Conservation (phyloP, 2,888 invertebrate genomes). For the Drosophila atripex region DNA sequence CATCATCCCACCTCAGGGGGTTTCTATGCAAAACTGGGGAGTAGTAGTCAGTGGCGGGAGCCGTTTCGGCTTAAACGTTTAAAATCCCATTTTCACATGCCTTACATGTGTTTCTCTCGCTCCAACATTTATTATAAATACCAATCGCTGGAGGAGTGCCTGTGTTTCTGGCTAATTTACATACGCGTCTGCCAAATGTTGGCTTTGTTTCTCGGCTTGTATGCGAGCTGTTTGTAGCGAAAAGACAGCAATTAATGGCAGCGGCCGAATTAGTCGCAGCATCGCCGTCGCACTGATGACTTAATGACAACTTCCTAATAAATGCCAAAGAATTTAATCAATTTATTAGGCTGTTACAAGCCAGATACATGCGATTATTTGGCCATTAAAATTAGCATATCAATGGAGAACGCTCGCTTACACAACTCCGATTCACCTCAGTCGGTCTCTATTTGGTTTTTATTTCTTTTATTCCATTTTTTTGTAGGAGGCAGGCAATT, state of each 20-base stretch:
- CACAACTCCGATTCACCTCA: conserved; percentile 32
- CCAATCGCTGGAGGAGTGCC: conserved; percentile 54
- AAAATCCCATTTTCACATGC: conserved; percentile 71
- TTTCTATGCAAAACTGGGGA: conserved; percentile 55
- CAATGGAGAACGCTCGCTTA: conserved; percentile 59
- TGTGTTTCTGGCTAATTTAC: conserved; percentile 53
- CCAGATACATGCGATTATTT: conserved; percentile 68
- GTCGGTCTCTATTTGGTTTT: conserved; percentile 4
- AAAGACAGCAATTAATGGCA: conserved; percentile 67
- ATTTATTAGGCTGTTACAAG: conserved; percentile 71
- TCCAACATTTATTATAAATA: conserved; percentile 66
- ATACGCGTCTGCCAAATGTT: conserved; percentile 46
- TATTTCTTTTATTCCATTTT: background rate
- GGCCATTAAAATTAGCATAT: conserved; percentile 71
- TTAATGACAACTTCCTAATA: conserved; percentile 76
- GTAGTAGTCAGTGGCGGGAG: conserved; percentile 26
- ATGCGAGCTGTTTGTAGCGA: conserved; percentile 66
- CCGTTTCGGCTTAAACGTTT: conserved; percentile 50
- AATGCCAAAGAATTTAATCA: conserved; percentile 63
- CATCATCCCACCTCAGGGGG: conserved; percentile 34
- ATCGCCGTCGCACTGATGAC: conserved; percentile 54
- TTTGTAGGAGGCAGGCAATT: conserved; percentile 40
- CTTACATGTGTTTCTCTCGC: conserved; percentile 69
- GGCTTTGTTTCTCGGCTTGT: conserved; percentile 36
- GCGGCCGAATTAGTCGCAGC: conserved; percentile 63